Evolutionary conservation across 2,888 invertebrate genomes (phyloP), one percentile per base, ranked within the genome.

Genomic region (Sinotaia quadrata): DNA sequence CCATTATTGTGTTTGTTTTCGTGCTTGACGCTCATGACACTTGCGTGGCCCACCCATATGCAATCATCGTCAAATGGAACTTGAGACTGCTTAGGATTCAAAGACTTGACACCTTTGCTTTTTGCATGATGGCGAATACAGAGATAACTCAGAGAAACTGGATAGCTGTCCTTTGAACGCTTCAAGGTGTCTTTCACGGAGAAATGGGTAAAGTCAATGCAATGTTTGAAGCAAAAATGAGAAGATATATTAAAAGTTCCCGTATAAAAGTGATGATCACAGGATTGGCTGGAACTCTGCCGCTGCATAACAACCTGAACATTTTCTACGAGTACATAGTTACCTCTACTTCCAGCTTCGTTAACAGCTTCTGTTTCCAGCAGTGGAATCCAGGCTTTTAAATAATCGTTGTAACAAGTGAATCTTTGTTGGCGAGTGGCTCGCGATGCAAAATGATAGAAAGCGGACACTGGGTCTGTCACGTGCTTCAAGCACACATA

Each of bases 311-410:
- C 15, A 41, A 41, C 10, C 10, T 8, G 10, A 15, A 51, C 51
- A 24, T 51, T 12, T 21, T 51, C 51, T 8, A 51, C 21, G 18
- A n/a, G 8, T 8, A 41, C 41, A 18, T 41, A 41, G 18, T 18
- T 18, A 18, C 15, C 41, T 8, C 51, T 12, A 8, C 21, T 21
- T 51, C 51, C 51, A 18, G 51, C 51, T 8, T 24, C 18, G 18
- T 18, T 15, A n/a, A 77, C 80, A 36, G 79, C 71, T 65, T 81
- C 78, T 79, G 79, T 81, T 31, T 72, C 67, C 8, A 78, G 63
- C 10, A 81, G 49, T 7, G 78, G 79, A n/a, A 75, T n/a, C 80
- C 80, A 51, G 51, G 51, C 51, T n/a, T n/a, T n/a, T n/a, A n/a
- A n/a, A n/a, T n/a, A n/a, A 24, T 51, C 51, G 18, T 8, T 51